Base-by-base conservation (phyloP, 2,113 vertebrate species). In the Proterorhinus semilunaris region DNA sequence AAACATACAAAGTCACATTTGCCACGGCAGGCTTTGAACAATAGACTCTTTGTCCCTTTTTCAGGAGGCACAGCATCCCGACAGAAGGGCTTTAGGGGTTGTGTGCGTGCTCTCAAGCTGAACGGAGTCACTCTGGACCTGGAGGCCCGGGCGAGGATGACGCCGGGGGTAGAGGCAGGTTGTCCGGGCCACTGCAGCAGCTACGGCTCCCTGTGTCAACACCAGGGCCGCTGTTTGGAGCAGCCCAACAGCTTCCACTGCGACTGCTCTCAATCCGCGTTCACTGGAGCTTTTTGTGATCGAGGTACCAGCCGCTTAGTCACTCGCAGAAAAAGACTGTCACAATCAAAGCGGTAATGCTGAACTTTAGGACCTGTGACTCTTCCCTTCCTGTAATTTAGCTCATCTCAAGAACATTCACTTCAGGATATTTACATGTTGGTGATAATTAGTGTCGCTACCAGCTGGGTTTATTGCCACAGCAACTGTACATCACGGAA, bases 151-250 rank as follows among this genome's bases (percentile, higher is more conserved):
- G 96, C 97, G 7, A 92, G 85, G 73, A 93, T 98, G 83, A 98
- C 97, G 0, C 96, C 96, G 0, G 96, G 94, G 2, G 96, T 98
- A 8, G 92, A 92, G 78, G 92, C 97, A 0, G 96, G 97, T 0
- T 98, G 97, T 61, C 89, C 93, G 11, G 97, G 97, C 7, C 95
- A 98, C 73, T 98, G 97, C 85, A 95, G 94, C 89, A 98, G 94
- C 85, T 98, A 98, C 1, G 94, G 95, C 36, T 93, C 89, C 15
- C 79, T 98, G 48, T 98, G 97, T 74, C 94, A 90, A 72, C 94
- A 98, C 57, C 91, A 87, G 51, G 97, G 96, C 21, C 91, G 70
- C 49, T 98, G 97, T 65, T 88, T 83, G 81, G 97, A 98, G 80
- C 93, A 91, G 46, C 71, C 93, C 72, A 92, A 65, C 42, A 95